Percentiles rank a stretch among this genome's conserved stretches.
Conservation (phyloP, 2,888 invertebrate species). For the Scaptomyza reducta region DNA sequence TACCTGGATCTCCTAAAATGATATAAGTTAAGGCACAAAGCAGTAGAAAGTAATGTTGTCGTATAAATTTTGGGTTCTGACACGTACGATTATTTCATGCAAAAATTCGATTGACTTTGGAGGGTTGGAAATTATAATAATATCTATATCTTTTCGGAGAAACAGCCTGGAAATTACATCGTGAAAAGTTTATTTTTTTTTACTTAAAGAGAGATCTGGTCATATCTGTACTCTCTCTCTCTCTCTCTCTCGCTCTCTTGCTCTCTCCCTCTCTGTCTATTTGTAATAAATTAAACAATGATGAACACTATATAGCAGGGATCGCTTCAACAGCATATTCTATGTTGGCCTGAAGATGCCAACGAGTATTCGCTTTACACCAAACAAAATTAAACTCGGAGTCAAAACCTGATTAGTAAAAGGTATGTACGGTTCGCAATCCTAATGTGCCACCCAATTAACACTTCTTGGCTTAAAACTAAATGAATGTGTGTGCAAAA, state of each 20-base stretch:
- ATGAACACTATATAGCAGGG: background rate
- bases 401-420: slow-evolving; percentile 18
- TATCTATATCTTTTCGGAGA: no score
- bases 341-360: background rate
- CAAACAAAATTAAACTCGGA: slow-evolving; percentile 11
- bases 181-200: no score
- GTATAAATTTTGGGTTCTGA: no score
- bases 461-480: slow-evolving; percentile 4
- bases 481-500: background rate
- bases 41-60: no score
- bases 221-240: background rate
- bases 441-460: slow-evolving; percentile 10
- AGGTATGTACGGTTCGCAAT: slow-evolving; percentile 19
- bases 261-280: background rate
- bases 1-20: no score
- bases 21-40: no score
- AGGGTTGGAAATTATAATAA: background rate
- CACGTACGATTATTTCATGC: background rate
- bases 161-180: no score
- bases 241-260: no score
- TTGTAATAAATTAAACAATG: background rate
- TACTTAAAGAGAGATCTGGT: background rate
- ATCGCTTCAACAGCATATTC: slow-evolving; percentile 6
- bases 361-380: background rate
- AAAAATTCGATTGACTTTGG: background rate